These are phyloP conservation scores for Penaeus indicus DNA, from an alignment of 1,140 invertebrate species.

Conservation along the genomic window DNA sequence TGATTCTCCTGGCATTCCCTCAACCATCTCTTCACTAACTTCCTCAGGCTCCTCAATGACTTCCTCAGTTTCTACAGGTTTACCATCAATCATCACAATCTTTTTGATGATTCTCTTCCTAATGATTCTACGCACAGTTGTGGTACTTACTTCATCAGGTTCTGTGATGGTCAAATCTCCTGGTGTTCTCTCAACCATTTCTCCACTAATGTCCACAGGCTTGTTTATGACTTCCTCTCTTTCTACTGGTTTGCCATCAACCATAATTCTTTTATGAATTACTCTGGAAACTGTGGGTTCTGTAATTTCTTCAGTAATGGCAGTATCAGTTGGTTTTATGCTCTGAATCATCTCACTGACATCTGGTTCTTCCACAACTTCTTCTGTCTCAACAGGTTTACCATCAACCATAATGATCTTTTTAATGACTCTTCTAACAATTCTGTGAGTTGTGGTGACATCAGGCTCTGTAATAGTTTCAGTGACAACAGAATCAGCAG, in stretches of 20 bases:
- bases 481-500: too few species aligned
- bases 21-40: not conserved
- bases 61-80: not conserved
- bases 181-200: not conserved
- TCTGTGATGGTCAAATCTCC: not conserved
- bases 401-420: slow-evolving; percentile 42
- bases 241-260: slow-evolving; percentile 30
- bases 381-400: slow-evolving; percentile 36
- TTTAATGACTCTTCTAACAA: not conserved
- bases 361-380: slow-evolving; percentile 48
- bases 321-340: too few species aligned
- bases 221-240: slow-evolving; percentile 29
- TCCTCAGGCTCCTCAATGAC: not conserved
- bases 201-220: not conserved
- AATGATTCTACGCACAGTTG: slow-evolving; percentile 13
- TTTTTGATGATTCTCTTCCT: slow-evolving; percentile 35
- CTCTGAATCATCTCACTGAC: not conserved
- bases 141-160: not conserved
- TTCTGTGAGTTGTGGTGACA: too few species aligned
- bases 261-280: not conserved
- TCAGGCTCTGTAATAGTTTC: too few species aligned
- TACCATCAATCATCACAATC: slow-evolving; percentile 39
- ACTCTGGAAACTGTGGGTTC: not conserved
- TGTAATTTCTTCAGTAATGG: not conserved
- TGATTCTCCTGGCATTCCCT: too few species aligned